Conservation (phyloP, 2,888 invertebrate species). For the Catocala sponsa region DNA sequence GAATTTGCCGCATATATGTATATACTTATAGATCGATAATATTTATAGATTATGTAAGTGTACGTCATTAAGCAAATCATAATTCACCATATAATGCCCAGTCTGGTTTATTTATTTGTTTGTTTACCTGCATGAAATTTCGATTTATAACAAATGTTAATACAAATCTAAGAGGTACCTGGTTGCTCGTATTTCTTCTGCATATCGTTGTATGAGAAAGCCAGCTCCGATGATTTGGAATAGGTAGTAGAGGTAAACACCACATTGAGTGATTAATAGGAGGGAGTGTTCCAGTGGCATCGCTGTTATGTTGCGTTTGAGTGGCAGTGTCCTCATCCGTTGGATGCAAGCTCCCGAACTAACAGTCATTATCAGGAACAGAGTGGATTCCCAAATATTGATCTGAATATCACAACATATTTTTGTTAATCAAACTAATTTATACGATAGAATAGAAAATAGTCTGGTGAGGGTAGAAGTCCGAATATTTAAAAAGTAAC, state of each 20-base stretch:
- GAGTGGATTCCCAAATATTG: constrained; percentile 86
- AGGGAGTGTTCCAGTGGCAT: constrained; percentile 91
- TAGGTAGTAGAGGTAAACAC: constrained; percentile 93
- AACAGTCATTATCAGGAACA: constrained; percentile 78
- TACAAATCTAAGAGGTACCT: constrained; percentile 58
- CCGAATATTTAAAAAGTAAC: too few relatives aligned
- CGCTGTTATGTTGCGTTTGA: constrained; percentile 68
- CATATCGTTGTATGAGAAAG: constrained; percentile 80
- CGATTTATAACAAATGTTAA: too few relatives aligned
- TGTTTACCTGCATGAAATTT: too few relatives aligned
- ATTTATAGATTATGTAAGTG: too few relatives aligned
- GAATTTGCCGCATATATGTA: too few relatives aligned
- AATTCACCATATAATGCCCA: too few relatives aligned
- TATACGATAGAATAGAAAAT: too few relatives aligned
- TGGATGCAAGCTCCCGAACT: constrained; percentile 79
- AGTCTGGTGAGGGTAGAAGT: too few relatives aligned
- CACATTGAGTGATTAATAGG: constrained; percentile 93
- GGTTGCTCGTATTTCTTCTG: constrained; percentile 73
- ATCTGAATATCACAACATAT: constrained; percentile 69
- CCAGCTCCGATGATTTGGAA: constrained; percentile 93
- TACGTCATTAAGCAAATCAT: too few relatives aligned
- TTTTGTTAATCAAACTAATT: too few relatives aligned
- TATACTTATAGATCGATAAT: too few relatives aligned
- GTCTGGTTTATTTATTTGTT: too few relatives aligned
- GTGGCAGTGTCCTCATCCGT: constrained; percentile 74